Evolutionary conservation across 2,888 invertebrate genomes (phyloP), one percentile per base, ranked within the genome.

Genomic region (Cryptosula pallasiana): DNA sequence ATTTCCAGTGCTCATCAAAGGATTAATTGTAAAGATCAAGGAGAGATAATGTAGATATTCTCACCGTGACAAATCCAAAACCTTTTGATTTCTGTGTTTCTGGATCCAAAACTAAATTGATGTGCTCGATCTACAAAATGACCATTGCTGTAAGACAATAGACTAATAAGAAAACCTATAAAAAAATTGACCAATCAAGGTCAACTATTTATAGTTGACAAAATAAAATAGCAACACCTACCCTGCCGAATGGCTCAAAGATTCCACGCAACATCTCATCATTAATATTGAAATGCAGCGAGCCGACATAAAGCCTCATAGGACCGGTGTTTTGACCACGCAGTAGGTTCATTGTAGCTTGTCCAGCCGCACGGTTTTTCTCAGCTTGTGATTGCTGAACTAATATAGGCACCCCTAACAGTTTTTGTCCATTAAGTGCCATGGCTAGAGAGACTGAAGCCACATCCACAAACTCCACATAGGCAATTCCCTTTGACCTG

Each of bases 401-500:
- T 77, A 97, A 92, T 74, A 99, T 95, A 32, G 99, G 99, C 74
- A 98, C 91, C 71, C 96, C 96, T 73, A 97, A 88, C 74, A 99
- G 87, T 82, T 93, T 94, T 86, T 99, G 98, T 35, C 97, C 96
- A 36, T 94, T 94, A 74, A 99, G 87, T 36, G 96, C 98, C 76
- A 99, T 87, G 29, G 97, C 98, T 87, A 97, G 87, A 73, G 96
- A 92, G 9, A 99, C 98, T 75, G 96, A 95, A 87, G 97, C 97
- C 0, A 95, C 93, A 87, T 98, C 97, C 85, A 92, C 92, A 84
- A 99, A 99, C 87, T 99, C 99, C 74, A 99, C 95, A 83, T 99
- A 99, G n/a, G 98, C 94, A 79, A 99, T 98, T 69, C 99, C 99
- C 87, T 99, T 99, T 81, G 98, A 98, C 77, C 98, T 88, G 81